Base-by-base conservation (phyloP, 1,140 invertebrate species). In the Drosophila chauvacae region DNA sequence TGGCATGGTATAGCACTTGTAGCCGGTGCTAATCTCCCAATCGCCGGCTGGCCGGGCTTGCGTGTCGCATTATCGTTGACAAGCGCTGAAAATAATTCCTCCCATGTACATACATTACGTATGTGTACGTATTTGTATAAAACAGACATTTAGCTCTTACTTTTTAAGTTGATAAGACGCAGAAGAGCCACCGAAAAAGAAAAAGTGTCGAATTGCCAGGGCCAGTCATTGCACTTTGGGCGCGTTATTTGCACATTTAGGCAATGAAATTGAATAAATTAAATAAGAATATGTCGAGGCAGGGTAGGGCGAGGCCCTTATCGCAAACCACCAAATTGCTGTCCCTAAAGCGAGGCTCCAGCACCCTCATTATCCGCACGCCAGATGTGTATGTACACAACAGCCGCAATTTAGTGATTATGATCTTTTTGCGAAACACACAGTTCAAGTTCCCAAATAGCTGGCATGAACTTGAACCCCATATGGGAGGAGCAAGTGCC, bases 21-120 rank as follows among this genome's bases (percentile, higher is more conserved):
- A 56, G 53, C 48, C 62, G 14, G 37, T 7, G 53, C 66, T 72
- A 72, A 72, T 72, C 70, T 35, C 37, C 26, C 70, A 73, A 82
- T 80, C 81, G 57, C 60, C 42, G 20, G 50, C 48, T 30, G 14
- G 47, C 13, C 23, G 13, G 20, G 42, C 60, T 78, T 58, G 56
- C 56, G 57, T 79, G 75, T 20, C 18, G 55, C 44, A 73, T 72
- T 51, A 60, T 73, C 70, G 53, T 55, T 37, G 63, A 66, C 78
- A 57, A 70, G 53, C 55, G 33, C 55, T 33, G 50, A 26, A 70
- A 44, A 56, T 74, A 50, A 76, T 62, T 63, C 58, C 48, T 18
- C 55, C 33, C 57, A 50, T 50, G 14, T 56, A 62, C 48, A 64
- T 74, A 4, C 23, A 23, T 3, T 33, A 68, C 26, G 37, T n/a